Conservation (phyloP, 2,797 vertebrate genomes). For the Betta splendens region DNA sequence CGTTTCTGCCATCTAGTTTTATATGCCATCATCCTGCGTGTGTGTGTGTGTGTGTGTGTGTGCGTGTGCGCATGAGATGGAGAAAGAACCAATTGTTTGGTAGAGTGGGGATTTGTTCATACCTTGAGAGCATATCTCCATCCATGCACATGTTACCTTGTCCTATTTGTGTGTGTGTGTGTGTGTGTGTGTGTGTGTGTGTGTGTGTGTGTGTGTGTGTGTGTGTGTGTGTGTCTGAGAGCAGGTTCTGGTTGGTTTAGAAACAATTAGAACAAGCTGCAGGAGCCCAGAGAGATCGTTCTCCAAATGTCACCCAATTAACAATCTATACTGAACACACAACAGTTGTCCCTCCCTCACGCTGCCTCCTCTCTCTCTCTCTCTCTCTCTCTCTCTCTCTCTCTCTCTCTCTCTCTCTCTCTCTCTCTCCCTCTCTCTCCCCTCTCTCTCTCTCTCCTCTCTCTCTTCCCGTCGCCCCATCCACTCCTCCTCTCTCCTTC, state of each 20-base stretch:
- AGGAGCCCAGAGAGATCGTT: conserved; percentile 67
- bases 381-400: conserved; percentile 29
- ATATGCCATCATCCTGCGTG: conserved; percentile 70
- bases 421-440: conserved; percentile 9
- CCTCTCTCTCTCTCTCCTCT: conserved; percentile 8
- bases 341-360: conserved; percentile 27
- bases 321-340: conserved; percentile 65
- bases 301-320: conserved; percentile 79
- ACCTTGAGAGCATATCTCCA: conserved; percentile 36
- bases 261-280: conserved; percentile 80
- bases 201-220: conserved; percentile 32
- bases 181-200: conserved; percentile 15
- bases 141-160: conserved; percentile 36
- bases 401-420: conserved; percentile 10
- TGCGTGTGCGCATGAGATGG: conserved; percentile 29
- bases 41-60: conserved; percentile 44
- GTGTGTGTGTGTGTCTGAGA: too few relatives aligned
- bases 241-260: conserved; percentile 75
- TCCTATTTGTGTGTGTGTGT: conserved; percentile 14
- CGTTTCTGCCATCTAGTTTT: conserved; percentile 74
- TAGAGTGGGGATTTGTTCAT: conserved; percentile 41
- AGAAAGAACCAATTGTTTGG: conserved; percentile 28
- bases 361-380: conserved; percentile 30
- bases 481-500: too few relatives aligned
- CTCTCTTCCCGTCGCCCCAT: too few relatives aligned